Conservation (phyloP, 2,888 invertebrate species). For the Agrotis puta region DNA sequence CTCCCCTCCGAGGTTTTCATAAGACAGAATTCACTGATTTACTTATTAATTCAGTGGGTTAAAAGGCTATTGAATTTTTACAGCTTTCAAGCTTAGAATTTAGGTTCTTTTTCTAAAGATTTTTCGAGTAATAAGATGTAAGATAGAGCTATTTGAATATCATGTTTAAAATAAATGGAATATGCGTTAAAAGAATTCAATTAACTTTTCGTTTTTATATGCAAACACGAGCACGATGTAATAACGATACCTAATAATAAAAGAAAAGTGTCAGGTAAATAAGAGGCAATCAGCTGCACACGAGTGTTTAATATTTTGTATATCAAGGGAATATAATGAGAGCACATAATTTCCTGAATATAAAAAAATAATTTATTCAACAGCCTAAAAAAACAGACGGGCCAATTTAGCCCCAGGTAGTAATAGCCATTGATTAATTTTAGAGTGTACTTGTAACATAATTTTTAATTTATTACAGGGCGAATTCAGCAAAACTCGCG, state of each 20-base stretch:
- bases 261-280: neutral
- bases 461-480: constrained; percentile 71
- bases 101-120: constrained; percentile 9
- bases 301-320: constrained; percentile 21
- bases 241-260: neutral
- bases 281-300: constrained; percentile 2
- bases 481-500: constrained; percentile 69
- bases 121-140: constrained; percentile 20
- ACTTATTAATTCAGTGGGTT: constrained; percentile 57
- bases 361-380: constrained; percentile 29
- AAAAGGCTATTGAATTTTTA: constrained; percentile 57
- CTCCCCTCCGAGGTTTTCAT: constrained; percentile 19
- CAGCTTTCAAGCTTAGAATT: constrained; percentile 33
- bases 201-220: constrained; percentile 1
- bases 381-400: constrained; percentile 44
- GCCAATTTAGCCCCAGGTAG: constrained; percentile 59
- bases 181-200: constrained; percentile 3
- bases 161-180: neutral
- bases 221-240: neutral
- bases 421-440: constrained; percentile 69
- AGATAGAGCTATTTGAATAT: constrained; percentile 3
- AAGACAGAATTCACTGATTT: constrained; percentile 48
- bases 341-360: constrained; percentile 28
- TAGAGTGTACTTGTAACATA: constrained; percentile 68
- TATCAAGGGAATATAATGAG: constrained; percentile 28